Evolutionary conservation across 2,113 vertebrate genomes (phyloP).

Genomic region (Trachemys scripta): DNA sequence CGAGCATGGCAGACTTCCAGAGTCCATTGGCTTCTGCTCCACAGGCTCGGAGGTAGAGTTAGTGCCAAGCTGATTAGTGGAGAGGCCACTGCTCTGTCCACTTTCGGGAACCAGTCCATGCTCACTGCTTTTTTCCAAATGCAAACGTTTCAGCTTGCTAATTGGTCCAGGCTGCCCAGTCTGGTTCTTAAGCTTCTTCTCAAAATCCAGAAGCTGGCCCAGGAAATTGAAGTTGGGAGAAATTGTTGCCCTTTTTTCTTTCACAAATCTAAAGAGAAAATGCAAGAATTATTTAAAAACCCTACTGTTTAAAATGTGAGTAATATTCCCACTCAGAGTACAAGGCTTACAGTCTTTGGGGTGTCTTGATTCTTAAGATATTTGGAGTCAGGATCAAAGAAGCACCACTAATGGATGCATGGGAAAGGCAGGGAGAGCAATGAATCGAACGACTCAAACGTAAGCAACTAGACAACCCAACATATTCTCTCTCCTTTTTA

Average conservation of each 20-base stretch:
- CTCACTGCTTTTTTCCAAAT: constrained; percentile 75
- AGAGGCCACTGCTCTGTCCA: constrained; percentile 4
- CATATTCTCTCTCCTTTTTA: fast-evolving
- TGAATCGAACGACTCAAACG: neutral
- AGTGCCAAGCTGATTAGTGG: constrained; percentile 42
- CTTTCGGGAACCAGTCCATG: constrained; percentile 28
- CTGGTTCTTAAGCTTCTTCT: constrained; percentile 91
- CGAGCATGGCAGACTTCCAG: neutral
- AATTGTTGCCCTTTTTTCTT: constrained; percentile 88
- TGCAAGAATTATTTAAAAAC: neutral
- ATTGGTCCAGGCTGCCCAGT: constrained; percentile 54
- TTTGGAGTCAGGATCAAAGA: neutral
- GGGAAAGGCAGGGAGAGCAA: fast-evolving
- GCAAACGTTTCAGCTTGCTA: constrained; percentile 80
- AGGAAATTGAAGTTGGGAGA: constrained; percentile 89
- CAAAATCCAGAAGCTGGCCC: constrained; percentile 92
- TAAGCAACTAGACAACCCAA: neutral
- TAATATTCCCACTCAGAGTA: neutral
- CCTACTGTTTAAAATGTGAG: neutral
- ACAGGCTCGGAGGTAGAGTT: constrained; percentile 50
- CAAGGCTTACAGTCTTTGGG: neutral
- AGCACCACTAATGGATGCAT: neutral
- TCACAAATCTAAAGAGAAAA: constrained; percentile 80
- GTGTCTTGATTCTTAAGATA: neutral
- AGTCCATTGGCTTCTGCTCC: constrained; percentile 60